Base-by-base conservation (phyloP, 2,113 vertebrate species). In the Oreochromis tanganicae region DNA sequence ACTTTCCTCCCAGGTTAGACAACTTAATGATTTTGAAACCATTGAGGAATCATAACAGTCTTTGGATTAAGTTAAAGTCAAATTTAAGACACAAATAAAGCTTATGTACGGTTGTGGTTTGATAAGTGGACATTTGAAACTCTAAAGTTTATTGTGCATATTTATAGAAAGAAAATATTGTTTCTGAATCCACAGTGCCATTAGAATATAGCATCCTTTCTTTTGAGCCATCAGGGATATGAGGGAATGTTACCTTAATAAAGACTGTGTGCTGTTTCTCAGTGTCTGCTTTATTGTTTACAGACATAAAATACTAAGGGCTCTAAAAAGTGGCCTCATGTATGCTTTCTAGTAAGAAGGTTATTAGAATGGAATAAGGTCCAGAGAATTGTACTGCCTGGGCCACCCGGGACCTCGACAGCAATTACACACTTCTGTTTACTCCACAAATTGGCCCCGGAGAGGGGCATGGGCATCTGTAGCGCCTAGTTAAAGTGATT, bases 401-500 rank as follows among this genome's bases (percentile, higher is more conserved):
- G 89, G 89, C 79, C 90, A 52, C 90, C 4, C 36, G 92, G 91
- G 88, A 93, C 71, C 82, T 81, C 10, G 9, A 48, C 92, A 86
- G 92, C 91, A 91, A 93, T 92, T 91, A 86, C 92, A 93, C 89
- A 89, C 92, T 91, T 86, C 90, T 94, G 92, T 95, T 96, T 95
- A 93, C 92, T 93, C 91, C 92, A 89, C 94, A 97, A 97, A 97
- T 97, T 96, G 95, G 96, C 95, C 95, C 95, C 96, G 78, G 91
- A 95, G 96, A 95, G 96, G 93, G 87, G 68, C 82, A 32, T 57
- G 85, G 90, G 79, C 34, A 75, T 94, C 93, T 88, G 88, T 29
- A 86, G 91, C 36, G 55, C 90, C 94, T 96, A 95, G 96, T 96
- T 97, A 96, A 95, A 95, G 95, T 96, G 96, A 97, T 96, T 93